These are phyloP conservation scores for Caiman crocodilus DNA, from an alignment of 2,797 vertebrate genomes.

Conservation along the genomic window DNA sequence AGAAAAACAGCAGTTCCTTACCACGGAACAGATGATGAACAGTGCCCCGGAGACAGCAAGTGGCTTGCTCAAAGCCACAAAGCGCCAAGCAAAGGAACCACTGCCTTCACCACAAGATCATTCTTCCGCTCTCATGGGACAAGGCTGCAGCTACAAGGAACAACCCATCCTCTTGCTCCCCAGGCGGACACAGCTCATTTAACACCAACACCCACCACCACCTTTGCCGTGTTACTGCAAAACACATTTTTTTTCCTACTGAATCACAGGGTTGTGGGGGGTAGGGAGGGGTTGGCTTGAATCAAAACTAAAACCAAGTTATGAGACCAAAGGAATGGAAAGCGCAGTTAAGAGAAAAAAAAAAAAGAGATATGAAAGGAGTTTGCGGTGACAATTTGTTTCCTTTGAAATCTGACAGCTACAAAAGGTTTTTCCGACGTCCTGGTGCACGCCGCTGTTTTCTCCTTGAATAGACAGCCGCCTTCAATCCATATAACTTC, in stretches of 20 bases:
- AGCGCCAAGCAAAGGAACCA: neutral
- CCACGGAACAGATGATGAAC: accelerated
- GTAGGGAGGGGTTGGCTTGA: too few relatives aligned
- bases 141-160: neutral
- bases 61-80: neutral
- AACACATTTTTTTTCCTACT: accelerated
- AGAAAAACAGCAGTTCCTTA: neutral
- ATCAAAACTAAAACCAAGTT: neutral
- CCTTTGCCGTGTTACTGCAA: accelerated
- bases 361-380: neutral
- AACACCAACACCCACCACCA: accelerated
- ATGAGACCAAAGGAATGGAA: neutral
- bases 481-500: accelerated
- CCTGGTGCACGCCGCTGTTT: accelerated
- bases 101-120: accelerated
- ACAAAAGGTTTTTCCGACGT: accelerated
- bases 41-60: neutral
- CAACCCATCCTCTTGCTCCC: accelerated
- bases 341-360: neutral
- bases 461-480: neutral
- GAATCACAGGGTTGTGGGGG: neutral
- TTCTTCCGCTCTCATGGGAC: accelerated
- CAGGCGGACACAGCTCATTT: accelerated
- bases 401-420: neutral
- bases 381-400: neutral